phyloP scores from a whole-genome alignment of 2,113 vertebrate species.

The Cavia aperea region DNA sequence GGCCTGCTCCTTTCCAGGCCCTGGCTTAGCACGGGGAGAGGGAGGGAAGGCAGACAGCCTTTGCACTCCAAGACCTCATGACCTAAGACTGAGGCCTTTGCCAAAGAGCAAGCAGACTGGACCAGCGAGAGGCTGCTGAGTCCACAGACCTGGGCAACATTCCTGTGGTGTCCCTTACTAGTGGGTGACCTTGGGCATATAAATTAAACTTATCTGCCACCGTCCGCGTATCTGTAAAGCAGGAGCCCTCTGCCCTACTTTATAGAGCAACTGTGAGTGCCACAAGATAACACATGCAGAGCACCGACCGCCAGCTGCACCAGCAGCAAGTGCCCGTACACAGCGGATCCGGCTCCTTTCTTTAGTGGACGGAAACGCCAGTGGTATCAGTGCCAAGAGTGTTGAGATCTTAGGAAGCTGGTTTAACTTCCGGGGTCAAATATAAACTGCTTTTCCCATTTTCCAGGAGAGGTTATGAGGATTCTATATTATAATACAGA shows the following conservation, averaged over 20 bases:
- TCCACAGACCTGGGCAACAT: not conserved
- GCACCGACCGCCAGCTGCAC: rapidly evolving
- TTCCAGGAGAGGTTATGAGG: not conserved
- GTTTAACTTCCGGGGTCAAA: not conserved
- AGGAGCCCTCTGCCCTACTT: not conserved
- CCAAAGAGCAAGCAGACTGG: not conserved
- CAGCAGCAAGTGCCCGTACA: not conserved
- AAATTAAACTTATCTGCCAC: rapidly evolving
- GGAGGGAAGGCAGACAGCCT: rapidly evolving
- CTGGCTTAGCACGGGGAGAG: too few species aligned
- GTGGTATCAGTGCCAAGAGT: not conserved
- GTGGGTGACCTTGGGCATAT: not conserved
- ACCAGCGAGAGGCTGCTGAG: not conserved
- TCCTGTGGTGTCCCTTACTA: not conserved
- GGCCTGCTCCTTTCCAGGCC: not conserved
- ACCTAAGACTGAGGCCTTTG: not conserved
- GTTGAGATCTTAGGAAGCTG: not conserved
- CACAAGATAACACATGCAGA: not conserved
- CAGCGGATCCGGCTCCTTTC: too few species aligned
- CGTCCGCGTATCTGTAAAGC: not conserved
- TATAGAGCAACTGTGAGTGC: not conserved
- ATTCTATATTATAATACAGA: not conserved
- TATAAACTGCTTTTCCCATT: not conserved
- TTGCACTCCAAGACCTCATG: not conserved
- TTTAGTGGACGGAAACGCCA: not conserved